Percentiles rank a stretch among this genome's conserved stretches.
phyloP scores from a whole-genome alignment of 2,888 invertebrate species.

The Coremacera marginata region DNA sequence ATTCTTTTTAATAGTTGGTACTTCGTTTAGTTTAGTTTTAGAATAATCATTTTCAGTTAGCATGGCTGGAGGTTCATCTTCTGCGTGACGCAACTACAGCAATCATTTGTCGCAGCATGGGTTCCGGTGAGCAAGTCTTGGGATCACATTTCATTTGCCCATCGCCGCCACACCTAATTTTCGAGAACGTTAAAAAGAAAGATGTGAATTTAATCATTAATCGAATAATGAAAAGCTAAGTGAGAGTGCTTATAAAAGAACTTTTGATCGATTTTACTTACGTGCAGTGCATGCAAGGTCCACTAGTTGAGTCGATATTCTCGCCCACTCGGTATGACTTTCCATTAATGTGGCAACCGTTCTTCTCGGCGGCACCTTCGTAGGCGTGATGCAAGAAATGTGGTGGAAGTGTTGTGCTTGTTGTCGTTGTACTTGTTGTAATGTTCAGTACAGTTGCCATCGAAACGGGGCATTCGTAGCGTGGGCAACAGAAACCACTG shows the following conservation, averaged over 20 bases:
- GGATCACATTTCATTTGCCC: conserved; percentile 97
- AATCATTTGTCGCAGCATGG: conserved; percentile 91
- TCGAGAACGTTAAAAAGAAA: neutral
- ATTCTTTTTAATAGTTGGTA: conserved; percentile 18
- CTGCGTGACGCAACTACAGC: conserved; percentile 82
- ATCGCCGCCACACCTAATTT: conserved; percentile 85
- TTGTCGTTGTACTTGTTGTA: conserved; percentile 89
- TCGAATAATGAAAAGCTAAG: neutral
- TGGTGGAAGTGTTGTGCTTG: conserved; percentile 86
- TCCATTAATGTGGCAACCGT: conserved; percentile 89
- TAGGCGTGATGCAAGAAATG: conserved; percentile 85
- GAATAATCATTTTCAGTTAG: conserved; percentile 63
- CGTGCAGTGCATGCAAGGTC: conserved; percentile 95
- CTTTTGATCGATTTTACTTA: conserved; percentile 72
- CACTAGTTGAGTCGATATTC: conserved; percentile 85
- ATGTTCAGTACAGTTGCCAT: conserved; percentile 86
- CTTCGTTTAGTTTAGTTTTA: conserved; percentile 58
- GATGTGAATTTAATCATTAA: too few species aligned
- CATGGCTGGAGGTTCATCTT: conserved; percentile 73
- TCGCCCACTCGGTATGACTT: conserved; percentile 89
- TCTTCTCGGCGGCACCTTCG: conserved; percentile 75
- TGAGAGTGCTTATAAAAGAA: neutral
- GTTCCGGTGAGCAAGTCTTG: conserved; percentile 88
- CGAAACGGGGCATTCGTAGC: conserved; percentile 93
- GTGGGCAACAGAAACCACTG: conserved; percentile 93